Evolutionary conservation across 1,140 invertebrate genomes (phyloP).

Genomic region (Panagrolaimus sp.): DNA sequence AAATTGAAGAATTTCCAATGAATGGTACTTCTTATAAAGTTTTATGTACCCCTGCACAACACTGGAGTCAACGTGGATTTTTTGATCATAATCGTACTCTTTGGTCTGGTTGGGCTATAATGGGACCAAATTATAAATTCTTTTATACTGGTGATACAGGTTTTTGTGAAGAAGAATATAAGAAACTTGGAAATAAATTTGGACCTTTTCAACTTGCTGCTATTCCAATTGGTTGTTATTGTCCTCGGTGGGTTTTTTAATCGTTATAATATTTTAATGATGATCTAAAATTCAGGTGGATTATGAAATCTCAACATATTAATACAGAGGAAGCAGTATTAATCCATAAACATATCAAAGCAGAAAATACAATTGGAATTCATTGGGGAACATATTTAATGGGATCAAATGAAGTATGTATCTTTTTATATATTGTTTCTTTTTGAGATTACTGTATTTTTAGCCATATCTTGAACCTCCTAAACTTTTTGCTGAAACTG

Average conservation of each 20-base stretch:
- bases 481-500: too few relatives aligned
- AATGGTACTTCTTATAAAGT: conserved; percentile 24
- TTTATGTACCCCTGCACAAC: conserved; percentile 42
- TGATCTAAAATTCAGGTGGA: conserved; percentile 38
- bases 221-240: conserved; percentile 44
- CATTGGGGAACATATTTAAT: conserved; percentile 60
- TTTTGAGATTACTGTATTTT: too few relatives aligned
- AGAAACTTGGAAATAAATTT: conserved; percentile 30
- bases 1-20: conserved; percentile 15
- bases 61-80: conserved; percentile 30
- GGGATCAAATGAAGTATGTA: conserved; percentile 41
- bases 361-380: conserved; percentile 51
- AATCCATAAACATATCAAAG: conserved; percentile 61
- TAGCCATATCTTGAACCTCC: too few relatives aligned
- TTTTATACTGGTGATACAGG: conserved; percentile 45
- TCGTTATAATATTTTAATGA: too few relatives aligned
- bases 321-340: conserved; percentile 62
- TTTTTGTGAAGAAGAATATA: conserved; percentile 42
- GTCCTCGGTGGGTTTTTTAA: conserved; percentile 11
- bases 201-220: conserved; percentile 41
- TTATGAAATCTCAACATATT: conserved; percentile 62
- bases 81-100: conserved; percentile 37
- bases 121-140: conserved; percentile 33
- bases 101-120: conserved; percentile 42
- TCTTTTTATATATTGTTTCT: too few relatives aligned